Conservation (phyloP, 1,140 invertebrate species). For the Ostrea denselamellosa region DNA sequence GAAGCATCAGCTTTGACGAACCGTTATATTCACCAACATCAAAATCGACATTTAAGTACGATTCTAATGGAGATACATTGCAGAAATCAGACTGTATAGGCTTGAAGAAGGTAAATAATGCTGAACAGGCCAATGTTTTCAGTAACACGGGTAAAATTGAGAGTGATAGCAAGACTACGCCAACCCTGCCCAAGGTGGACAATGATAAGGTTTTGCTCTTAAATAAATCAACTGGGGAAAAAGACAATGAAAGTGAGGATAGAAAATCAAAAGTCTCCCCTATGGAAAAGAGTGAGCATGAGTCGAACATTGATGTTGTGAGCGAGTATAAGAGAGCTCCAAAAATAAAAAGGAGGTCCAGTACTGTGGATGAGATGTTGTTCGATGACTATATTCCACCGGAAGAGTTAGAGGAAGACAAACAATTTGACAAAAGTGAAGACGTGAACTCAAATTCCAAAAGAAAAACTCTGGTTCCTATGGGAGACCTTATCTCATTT, state of each 20-base stretch:
- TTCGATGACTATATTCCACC: conserved; percentile 74
- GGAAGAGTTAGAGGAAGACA: conserved; percentile 50
- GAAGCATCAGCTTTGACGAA: conserved; percentile 76
- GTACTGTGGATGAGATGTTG: conserved; percentile 76
- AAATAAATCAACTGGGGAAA: background rate
- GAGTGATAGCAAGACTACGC: background rate
- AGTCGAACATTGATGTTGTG: background rate
- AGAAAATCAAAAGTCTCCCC: conserved; percentile 25
- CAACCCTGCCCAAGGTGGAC: background rate
- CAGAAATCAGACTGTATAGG: conserved; percentile 38
- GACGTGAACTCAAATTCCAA: conserved; percentile 46
- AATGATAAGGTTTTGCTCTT: background rate
- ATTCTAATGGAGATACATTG: background rate
- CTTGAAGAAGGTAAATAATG: conserved; percentile 46
- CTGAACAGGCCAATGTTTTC: background rate
- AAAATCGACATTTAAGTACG: conserved; percentile 34
- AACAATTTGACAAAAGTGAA: conserved; percentile 32
- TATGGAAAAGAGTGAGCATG: conserved; percentile 21
- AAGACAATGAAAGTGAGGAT: background rate
- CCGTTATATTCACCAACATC: conserved; percentile 67
- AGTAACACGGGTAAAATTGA: background rate
- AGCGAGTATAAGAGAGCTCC: conserved; percentile 62
- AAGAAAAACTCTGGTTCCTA: conserved; percentile 61
- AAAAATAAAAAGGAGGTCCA: conserved; percentile 69
- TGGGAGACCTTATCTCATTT: conserved; percentile 74